Base-by-base conservation (phyloP, 2,797 vertebrate species). In the Melopsittacus undulatus region DNA sequence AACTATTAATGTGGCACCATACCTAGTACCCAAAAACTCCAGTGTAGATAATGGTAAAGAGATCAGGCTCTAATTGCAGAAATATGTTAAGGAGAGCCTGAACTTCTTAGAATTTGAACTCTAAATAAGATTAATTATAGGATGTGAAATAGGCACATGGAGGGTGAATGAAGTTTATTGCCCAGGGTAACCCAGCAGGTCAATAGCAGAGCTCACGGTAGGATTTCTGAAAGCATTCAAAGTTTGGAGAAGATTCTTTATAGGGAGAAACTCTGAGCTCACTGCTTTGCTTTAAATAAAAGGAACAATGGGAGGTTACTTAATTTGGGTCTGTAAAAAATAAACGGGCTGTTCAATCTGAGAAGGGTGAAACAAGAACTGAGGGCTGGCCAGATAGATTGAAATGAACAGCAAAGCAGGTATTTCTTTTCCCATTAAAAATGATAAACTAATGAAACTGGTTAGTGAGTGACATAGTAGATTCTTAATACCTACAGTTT, bases 221-320 rank as follows among this genome's bases (percentile, higher is more conserved):
- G 56, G 73, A 48, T 34, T 90, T 84, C 46, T 45, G 51, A 89
- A 92, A 66, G 17, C 43, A n/a, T 85, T 95, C 32, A 11, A 5
- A 48, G 54, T 57, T 48, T 73, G 29, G n/a, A 93, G 69, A 72
- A 77, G 73, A 69, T 63, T 66, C 54, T 80, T 36, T 57, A 29
- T 23, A 40, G 17, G 34, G 83, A 91, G 82, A 67, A 68, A 51
- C 59, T 64, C 52, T 72, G 76, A 83, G n/a, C 73, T 88, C 20
- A 30, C 81, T 72, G 40, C 18, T 84, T 92, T 77, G 11, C 38
- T 62, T 87, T 75, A 95, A 81, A 86, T 85, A 72, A 93, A 88
- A 91, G 46, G n/a, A 88, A 78, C 54, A 81, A 45, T 75, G 59
- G 43, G 87, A 86, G 62, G 76, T 94, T 90, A 69, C 73, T 92